A percentile compares a stretch with the other conserved stretches of the same genome.
phyloP scores from a whole-genome alignment of 23 tunicate genomes.

The Diplosoma virens region DNA sequence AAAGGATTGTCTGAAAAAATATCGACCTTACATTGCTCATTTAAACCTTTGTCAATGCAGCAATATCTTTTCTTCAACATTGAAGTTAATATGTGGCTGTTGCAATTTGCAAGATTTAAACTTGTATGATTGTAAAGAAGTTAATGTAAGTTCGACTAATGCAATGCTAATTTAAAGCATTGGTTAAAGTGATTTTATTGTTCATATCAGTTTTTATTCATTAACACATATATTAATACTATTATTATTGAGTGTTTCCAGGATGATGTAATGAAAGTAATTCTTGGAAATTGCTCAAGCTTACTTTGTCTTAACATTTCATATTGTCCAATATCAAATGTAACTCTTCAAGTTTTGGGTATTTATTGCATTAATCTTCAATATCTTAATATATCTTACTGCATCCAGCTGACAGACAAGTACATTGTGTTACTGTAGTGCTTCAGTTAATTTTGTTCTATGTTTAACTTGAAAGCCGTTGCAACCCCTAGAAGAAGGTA shows the following conservation, averaged over 20 bases:
- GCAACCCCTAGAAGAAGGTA: no score
- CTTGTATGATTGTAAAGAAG: slow-evolving; percentile 69
- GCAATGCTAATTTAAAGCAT: neutral
- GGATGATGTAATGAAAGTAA: slow-evolving; percentile 71
- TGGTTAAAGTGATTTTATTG: neutral
- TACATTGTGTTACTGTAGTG: neutral
- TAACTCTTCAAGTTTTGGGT: slow-evolving; percentile 64
- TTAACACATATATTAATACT: neutral
- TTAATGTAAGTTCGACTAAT: slow-evolving; percentile 58
- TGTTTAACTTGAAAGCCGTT: no score
- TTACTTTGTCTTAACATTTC: slow-evolving; percentile 85
- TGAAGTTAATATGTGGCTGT: slow-evolving; percentile 76
- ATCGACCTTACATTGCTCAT: slow-evolving; percentile 83
- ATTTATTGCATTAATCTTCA: slow-evolving; percentile 74
- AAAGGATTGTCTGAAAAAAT: slow-evolving; percentile 60
- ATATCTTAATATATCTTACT: slow-evolving; percentile 87
- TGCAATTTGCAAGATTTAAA: slow-evolving; percentile 88
- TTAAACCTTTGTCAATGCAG: slow-evolving; percentile 72
- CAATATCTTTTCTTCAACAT: slow-evolving; percentile 44
- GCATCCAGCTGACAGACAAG: slow-evolving; percentile 73
- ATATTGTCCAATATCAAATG: slow-evolving; percentile 72
- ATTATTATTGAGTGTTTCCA: slow-evolving; percentile 1
- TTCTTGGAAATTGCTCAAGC: slow-evolving; percentile 78
- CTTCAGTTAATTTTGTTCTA: neutral
- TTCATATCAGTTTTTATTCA: neutral